phyloP scores from a whole-genome alignment of 2,797 vertebrate genomes.

The Megalops cyprinoides region DNA sequence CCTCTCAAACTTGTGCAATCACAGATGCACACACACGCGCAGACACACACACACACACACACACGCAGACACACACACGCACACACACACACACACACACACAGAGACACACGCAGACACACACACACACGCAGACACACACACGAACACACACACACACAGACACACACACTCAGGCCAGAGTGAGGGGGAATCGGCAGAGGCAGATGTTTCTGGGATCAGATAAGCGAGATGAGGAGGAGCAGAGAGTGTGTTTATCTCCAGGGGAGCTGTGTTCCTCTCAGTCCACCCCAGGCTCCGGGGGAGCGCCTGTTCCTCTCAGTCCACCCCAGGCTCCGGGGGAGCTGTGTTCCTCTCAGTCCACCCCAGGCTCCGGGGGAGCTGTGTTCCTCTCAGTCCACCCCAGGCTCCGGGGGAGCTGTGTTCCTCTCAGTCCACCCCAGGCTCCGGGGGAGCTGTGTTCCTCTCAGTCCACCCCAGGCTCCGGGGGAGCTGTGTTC shows the following conservation, averaged over 20 bases:
- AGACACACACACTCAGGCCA: background rate
- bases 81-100: background rate
- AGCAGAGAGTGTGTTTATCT: no score
- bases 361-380: no score
- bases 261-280: no score
- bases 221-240: background rate
- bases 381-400: background rate
- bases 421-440: no score
- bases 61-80: background rate
- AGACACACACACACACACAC: background rate
- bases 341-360: background rate
- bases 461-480: background rate
- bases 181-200: background rate
- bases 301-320: no score
- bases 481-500: no score
- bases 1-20: no score
- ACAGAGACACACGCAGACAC: no score
- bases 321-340: background rate
- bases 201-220: background rate
- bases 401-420: no score
- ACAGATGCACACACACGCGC: no score
- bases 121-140: background rate
- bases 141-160: background rate
- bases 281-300: background rate
- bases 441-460: no score